Percentiles rank a stretch among this genome's conserved stretches.
phyloP scores from a whole-genome alignment of 2,888 invertebrate species.

The Ectobius pallidus region DNA sequence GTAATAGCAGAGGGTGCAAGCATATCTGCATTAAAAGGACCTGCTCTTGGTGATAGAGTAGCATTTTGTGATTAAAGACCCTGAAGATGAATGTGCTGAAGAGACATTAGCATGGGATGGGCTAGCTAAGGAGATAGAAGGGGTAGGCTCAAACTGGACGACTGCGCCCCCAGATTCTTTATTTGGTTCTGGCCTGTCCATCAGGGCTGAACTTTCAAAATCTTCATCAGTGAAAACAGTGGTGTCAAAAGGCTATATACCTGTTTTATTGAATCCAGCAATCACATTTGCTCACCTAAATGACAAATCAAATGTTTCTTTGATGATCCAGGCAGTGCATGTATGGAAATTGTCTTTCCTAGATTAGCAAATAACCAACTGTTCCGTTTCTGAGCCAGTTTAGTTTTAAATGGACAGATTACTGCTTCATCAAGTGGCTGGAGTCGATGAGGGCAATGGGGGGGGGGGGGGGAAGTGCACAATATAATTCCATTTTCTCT shows the following conservation, averaged over 20 bases:
- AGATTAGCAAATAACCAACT: neutral
- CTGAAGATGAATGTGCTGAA: neutral
- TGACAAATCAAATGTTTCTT: neutral
- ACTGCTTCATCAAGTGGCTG: constrained; percentile 29
- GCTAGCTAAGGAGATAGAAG: neutral
- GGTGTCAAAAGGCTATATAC: neutral
- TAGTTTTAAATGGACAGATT: constrained; percentile 10
- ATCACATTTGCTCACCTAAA: neutral
- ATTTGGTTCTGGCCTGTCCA: no score
- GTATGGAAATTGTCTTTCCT: constrained; percentile 16
- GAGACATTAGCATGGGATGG: neutral
- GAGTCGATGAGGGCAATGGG: constrained; percentile 28
- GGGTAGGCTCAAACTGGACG: neutral
- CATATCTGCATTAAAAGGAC: no score
- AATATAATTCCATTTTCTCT: constrained; percentile 17
- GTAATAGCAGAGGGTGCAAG: no score
- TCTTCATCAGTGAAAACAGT: constrained; percentile 12
- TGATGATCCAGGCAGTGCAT: neutral
- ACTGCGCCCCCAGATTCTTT: neutral
- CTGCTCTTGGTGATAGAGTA: neutral
- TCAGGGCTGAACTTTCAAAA: no score
- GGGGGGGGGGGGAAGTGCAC: constrained; percentile 19
- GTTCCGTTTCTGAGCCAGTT: neutral
- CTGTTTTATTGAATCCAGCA: neutral
- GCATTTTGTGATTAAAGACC: neutral